Base-by-base conservation (phyloP, 1,140 invertebrate species). In the Idris sp. region DNA sequence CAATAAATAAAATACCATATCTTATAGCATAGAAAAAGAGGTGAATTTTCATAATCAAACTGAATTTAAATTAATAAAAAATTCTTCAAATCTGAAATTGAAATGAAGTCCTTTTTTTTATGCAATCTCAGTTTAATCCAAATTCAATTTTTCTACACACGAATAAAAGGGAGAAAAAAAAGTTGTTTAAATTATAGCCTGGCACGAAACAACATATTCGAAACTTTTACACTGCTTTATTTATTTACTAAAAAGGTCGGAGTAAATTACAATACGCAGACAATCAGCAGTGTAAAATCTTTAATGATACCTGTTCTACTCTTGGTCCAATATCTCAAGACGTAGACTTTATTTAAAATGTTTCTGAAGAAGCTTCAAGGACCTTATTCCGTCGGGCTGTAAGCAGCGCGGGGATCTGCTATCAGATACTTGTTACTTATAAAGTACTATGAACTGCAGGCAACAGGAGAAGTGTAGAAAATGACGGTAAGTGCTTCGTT, bases 361-460 rank as follows among this genome's bases (percentile, higher is more conserved):
- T 67, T 74, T 67, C 62, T 46, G 54, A 74, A 62, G 71, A 67
- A 74, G 71, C 48, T 67, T 67, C 71, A 74, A 74, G 71, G 71
- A 74, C 71, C 71, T 67, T 62, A 67, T 74, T 67, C 71, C 61
- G 46, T 61, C 54, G 59, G 36, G 43, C 33, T 65, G 59, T 74
- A 67, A 74, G 59, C 71, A 56, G 16, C 44, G 69, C 69, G 25
- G 54, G 71, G n/a, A 61, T 74, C 54, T 48, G 71, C 62, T 74
- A 74, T 67, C 71, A 74, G 71, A 74, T 74, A 74, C 62, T 74
- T 74, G 71, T 74, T 74, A 74, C 71, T 74, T 74, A 67, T 67
- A 74, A 67, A 74, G 71, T 65, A 65, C 69, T 67, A 74, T 74
- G 61, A 74, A 67, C 61, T 54, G 61, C 61, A 58, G 54, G 30